Base-by-base conservation (phyloP, 2,888 invertebrate genomes). In the Poecilus cupreus region DNA sequence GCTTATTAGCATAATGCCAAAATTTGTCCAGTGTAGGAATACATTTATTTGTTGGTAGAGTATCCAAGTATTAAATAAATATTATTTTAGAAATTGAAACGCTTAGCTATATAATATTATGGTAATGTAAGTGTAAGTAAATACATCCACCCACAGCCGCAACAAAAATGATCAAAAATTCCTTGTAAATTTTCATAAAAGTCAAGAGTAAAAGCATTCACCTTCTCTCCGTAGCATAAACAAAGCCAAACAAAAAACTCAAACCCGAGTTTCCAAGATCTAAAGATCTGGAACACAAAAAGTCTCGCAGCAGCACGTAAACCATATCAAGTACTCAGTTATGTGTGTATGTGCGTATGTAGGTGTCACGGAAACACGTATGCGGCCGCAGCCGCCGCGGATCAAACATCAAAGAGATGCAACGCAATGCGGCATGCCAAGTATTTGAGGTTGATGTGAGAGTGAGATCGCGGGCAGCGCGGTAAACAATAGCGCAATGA, bases 361-460 rank as follows among this genome's bases (percentile, higher is more conserved):
- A 74, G 74, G 74, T 74, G 74, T 74, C 74, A 72, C 72, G 46
- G 72, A 72, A 72, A 72, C 72, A 74, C 74, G 74, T 49, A 74
- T 26, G 74, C 46, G 13, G 24, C 11, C 72, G 46, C 72, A 72
- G 72, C 24, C 72, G 49, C 13, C 24, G 49, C 74, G 51, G 74
- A 46, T 74, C 74, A 74, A 74, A 74, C 74, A 51, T 74, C 74
- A 74, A 74, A 74, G 74, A 49, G 49, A 64, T 11, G 20, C 74
- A 16, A 68, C 64, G 51, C 0, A 68, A 24, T 8, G 49, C 49
- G 74, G 46, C 74, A 74, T 74, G 11, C 26, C 51, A 24, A 18
- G 26, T 74, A 51, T 74, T 74, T 49, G 24, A 26, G 49, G 51
- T 51, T 49, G 51, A 68, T 68, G 64, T 18, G 16, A 68, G 64